Percentiles rank a stretch among this genome's conserved stretches.
Evolutionary conservation across 2,113 vertebrate species (phyloP).

Genomic region (Pelvicachromis taeniatus): DNA sequence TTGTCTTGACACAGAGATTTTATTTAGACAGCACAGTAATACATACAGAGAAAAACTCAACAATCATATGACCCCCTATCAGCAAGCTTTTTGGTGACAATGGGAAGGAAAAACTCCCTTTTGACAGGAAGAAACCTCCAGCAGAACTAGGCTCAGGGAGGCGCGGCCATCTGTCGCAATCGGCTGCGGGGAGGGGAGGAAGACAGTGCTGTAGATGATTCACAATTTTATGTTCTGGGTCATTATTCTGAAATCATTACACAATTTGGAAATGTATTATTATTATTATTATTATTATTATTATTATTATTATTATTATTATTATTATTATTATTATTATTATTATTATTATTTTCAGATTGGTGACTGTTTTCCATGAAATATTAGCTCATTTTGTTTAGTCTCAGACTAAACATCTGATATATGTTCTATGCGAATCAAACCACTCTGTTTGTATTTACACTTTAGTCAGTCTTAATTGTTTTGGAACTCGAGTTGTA

Average conservation of each 20-base stretch:
- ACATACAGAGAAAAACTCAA: not conserved
- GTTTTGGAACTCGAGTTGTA: not conserved
- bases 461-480: not conserved
- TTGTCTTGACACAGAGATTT: not conserved
- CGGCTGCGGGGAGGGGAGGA: too few relatives aligned
- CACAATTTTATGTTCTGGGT: too few relatives aligned
- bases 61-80: not conserved
- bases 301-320: not conserved
- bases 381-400: too few relatives aligned
- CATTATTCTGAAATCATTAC: not conserved
- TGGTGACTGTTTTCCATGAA: too few relatives aligned
- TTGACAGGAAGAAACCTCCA: too few relatives aligned
- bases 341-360: too few relatives aligned
- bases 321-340: not conserved
- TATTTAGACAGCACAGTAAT: not conserved
- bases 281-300: not conserved
- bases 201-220: too few relatives aligned
- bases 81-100: not conserved
- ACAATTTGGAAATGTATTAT: not conserved
- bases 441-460: not conserved
- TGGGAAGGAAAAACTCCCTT: too few relatives aligned
- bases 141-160: too few relatives aligned
- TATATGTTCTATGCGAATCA: not conserved
- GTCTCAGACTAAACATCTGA: not conserved
- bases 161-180: too few relatives aligned